Percentiles rank a stretch among this genome's conserved stretches.
Conservation (phyloP, 2,797 vertebrate species). For the Helicolenus hilgendorfi region DNA sequence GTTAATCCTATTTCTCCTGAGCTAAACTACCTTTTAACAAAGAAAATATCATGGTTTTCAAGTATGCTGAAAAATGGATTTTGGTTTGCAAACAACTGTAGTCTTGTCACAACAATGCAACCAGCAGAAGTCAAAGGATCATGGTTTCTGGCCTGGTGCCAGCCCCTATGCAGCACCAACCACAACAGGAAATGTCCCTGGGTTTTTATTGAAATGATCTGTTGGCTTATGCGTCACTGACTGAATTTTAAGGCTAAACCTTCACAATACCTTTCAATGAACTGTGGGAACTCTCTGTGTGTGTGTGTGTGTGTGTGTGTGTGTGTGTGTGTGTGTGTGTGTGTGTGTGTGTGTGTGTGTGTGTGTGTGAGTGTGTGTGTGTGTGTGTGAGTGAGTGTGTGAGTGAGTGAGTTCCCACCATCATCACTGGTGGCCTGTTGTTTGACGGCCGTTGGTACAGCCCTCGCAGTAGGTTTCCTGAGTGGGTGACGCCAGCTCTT, state of each 20-base stretch:
- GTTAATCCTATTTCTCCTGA: not conserved
- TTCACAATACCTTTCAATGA: conserved; percentile 23
- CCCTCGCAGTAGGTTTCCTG: conserved; percentile 94
- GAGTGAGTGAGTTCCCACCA: conserved; percentile 86
- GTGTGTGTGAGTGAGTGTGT: too few relatives aligned
- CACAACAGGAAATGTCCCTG: conserved; percentile 57
- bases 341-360: too few relatives aligned
- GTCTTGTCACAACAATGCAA: conserved; percentile 33
- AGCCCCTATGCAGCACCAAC: conserved; percentile 28
- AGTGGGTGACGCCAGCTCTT: conserved; percentile 97
- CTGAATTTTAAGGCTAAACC: conserved; percentile 24
- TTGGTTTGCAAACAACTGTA: conserved; percentile 1
- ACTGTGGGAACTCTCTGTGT: conserved; percentile 5
- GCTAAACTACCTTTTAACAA: not conserved
- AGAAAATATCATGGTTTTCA: conserved; percentile 1
- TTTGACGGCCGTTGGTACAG: conserved; percentile 95
- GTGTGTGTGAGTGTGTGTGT: not conserved
- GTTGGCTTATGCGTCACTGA: conserved; percentile 27
- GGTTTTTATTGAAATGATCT: conserved; percentile 42
- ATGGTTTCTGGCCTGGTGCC: conserved; percentile 52
- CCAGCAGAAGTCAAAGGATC: conserved; percentile 40
- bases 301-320: not conserved
- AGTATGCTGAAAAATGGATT: conserved; percentile 14
- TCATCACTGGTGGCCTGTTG: conserved; percentile 94
- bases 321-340: not conserved